Conservation (phyloP, 2,797 vertebrate species). For the Nyctibius grandis region DNA sequence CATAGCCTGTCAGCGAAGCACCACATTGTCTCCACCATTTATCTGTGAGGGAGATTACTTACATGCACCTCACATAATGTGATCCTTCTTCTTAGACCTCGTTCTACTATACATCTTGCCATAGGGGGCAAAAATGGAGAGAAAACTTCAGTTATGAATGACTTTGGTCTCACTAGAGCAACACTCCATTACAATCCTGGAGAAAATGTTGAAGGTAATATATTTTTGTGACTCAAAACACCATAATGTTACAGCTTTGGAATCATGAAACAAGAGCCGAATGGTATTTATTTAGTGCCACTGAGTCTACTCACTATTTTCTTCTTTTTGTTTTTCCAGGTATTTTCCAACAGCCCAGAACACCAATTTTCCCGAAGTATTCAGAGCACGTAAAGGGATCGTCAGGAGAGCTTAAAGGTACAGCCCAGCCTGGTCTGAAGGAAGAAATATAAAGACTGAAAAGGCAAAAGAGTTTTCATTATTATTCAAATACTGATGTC, state of each 20-base stretch:
- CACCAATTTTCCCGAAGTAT: background rate
- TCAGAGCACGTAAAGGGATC: background rate
- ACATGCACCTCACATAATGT: background rate
- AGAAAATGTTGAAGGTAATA: background rate
- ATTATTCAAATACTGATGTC: background rate
- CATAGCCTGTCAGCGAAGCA: background rate
- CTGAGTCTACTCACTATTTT: background rate
- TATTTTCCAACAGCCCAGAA: background rate
- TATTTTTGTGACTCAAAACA: background rate
- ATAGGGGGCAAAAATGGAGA: rapidly evolving
- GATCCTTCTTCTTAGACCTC: background rate
- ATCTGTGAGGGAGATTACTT: background rate
- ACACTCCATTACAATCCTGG: background rate
- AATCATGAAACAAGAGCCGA: background rate
- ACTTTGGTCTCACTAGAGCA: background rate
- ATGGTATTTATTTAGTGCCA: background rate
- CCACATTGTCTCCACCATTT: background rate
- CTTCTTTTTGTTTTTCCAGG: background rate
- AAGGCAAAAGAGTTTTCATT: background rate
- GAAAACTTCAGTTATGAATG: background rate
- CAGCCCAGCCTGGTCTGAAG: background rate
- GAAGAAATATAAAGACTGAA: background rate
- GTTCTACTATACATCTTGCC: background rate
- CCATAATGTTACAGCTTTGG: background rate
- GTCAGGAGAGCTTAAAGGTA: background rate